These are phyloP conservation scores for Mythimna lalbum DNA, from an alignment of 2,888 invertebrate species.

Conservation along the genomic window DNA sequence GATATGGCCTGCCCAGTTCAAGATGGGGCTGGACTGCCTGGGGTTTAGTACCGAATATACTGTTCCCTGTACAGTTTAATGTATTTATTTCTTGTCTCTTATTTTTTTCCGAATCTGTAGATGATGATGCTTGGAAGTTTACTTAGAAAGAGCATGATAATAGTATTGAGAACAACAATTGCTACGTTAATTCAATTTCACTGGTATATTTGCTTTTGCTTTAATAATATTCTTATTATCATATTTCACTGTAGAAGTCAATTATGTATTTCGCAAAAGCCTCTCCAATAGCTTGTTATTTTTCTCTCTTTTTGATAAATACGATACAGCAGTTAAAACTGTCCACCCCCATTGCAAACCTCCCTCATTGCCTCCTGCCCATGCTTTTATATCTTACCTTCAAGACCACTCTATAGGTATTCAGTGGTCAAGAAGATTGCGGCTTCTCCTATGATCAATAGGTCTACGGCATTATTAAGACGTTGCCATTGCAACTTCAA, in stretches of 20 bases:
- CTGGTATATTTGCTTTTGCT: not conserved
- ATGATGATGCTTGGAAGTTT: not conserved
- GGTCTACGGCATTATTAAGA: not conserved
- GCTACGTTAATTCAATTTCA: not conserved
- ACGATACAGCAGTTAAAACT: not conserved
- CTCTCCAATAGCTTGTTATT: not conserved
- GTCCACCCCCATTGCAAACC: no score
- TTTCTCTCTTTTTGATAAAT: no score
- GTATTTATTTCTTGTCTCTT: not conserved
- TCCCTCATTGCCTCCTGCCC: not conserved
- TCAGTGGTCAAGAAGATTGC: not conserved
- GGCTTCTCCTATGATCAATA: not conserved
- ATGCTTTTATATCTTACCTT: not conserved
- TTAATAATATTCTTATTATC: not conserved
- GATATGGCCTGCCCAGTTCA: not conserved
- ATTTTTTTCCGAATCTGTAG: not conserved
- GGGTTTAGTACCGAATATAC: no score
- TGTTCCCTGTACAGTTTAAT: not conserved
- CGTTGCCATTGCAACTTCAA: not conserved
- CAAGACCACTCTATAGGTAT: not conserved
- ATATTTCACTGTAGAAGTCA: not conserved
- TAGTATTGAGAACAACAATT: not conserved
- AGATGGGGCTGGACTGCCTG: no score
- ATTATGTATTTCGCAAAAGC: not conserved
- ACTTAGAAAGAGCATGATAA: not conserved